Percentiles rank a stretch among this genome's conserved stretches.
phyloP scores from a whole-genome alignment of 2,888 invertebrate species.

The Labia minor region DNA sequence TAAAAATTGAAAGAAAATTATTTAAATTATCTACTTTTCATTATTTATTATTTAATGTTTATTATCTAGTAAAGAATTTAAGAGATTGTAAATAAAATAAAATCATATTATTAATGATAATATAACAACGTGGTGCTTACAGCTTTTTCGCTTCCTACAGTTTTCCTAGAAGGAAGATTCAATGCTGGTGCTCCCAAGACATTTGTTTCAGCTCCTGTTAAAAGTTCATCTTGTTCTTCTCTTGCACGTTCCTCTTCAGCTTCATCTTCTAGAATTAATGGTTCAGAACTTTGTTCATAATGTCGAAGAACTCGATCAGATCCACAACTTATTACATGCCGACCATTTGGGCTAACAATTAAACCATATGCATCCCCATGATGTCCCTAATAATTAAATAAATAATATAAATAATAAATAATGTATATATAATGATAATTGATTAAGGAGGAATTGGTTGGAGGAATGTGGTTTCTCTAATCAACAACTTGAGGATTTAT shows the following conservation, averaged over 20 bases:
- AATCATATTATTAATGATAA: no score
- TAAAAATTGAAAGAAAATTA: no score
- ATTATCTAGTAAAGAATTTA: no score
- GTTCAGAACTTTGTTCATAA: conserved; percentile 76
- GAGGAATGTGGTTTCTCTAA: no score
- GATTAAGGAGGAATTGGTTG: neutral
- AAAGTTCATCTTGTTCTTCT: conserved; percentile 56
- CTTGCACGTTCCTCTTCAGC: conserved; percentile 72
- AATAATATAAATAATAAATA: conserved; percentile 18
- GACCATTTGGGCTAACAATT: conserved; percentile 69
- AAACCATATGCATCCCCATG: conserved; percentile 66
- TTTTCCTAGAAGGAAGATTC: conserved; percentile 76
- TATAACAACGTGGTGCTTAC: no score
- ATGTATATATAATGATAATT: neutral
- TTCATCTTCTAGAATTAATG: conserved; percentile 84
- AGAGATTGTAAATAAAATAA: no score
- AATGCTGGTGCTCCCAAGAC: conserved; percentile 59
- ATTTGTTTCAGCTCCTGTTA: conserved; percentile 52
- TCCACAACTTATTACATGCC: conserved; percentile 67
- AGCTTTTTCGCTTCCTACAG: conserved; percentile 73
- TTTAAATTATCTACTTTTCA: no score
- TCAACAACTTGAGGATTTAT: neutral
- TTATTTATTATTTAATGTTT: no score
- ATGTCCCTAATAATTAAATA: conserved; percentile 61
- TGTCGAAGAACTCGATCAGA: conserved; percentile 79